A percentile compares a stretch with the other conserved stretches of the same genome.
Evolutionary conservation across 2,113 vertebrate species (phyloP).

Genomic region (Gobiocypris rarus): DNA sequence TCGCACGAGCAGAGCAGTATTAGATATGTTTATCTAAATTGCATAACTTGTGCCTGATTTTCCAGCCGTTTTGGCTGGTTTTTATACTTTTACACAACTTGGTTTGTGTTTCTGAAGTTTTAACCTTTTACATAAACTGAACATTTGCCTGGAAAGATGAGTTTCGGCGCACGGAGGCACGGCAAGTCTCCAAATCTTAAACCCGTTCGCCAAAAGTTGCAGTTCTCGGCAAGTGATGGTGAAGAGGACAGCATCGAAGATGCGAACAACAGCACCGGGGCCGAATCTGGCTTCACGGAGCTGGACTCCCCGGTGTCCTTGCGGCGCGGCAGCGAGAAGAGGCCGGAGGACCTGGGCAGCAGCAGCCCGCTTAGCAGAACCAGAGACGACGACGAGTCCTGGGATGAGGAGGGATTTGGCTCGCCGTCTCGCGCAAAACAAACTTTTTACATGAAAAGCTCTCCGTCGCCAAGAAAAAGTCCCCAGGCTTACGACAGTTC

Average conservation of each 20-base stretch:
- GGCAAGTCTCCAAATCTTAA: conserved; percentile 67
- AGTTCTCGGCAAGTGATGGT: conserved; percentile 84
- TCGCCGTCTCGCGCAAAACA: conserved; percentile 81
- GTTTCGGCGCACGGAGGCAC: conserved; percentile 70
- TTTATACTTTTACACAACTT: background rate
- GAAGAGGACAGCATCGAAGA: conserved; percentile 87
- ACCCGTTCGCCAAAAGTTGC: conserved; percentile 83
- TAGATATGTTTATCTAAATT: conserved; percentile 34
- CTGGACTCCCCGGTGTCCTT: conserved; percentile 84
- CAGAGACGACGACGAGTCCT: conserved; percentile 83
- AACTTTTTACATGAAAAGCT: conserved; percentile 74
- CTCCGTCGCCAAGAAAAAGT: conserved; percentile 78
- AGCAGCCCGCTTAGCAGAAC: conserved; percentile 72
- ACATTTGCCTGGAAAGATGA: conserved; percentile 68
- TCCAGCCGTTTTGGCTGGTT: conserved; percentile 25
- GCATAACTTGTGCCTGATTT: background rate
- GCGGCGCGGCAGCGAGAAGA: conserved; percentile 70
- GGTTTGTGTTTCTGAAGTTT: background rate
- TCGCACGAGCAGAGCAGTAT: background rate
- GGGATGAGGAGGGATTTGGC: conserved; percentile 84
- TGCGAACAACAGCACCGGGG: conserved; percentile 89
- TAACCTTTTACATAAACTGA: background rate
- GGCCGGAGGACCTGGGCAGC: conserved; percentile 66
- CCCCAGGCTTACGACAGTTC: conserved; percentile 70
- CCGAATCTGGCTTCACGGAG: conserved; percentile 93